phyloP scores from a whole-genome alignment of 2,797 vertebrate species.

The Perodicticus potto region DNA sequence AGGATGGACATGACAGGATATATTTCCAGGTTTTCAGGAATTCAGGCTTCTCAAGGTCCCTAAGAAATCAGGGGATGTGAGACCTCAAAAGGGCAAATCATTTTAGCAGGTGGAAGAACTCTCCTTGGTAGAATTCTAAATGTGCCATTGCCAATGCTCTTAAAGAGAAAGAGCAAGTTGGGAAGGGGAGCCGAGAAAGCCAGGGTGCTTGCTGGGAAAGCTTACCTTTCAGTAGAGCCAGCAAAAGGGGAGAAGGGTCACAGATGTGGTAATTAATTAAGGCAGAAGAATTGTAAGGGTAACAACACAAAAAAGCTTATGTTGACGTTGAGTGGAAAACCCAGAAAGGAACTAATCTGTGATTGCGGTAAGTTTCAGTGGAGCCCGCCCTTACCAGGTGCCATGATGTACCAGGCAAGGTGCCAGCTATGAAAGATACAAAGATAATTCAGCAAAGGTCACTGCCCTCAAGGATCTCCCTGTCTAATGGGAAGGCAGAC shows the following conservation, averaged over 20 bases:
- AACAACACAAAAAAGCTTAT: conserved; percentile 21
- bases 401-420: conserved; percentile 43
- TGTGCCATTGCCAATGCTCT: neutral
- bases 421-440: conserved; percentile 57
- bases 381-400: neutral
- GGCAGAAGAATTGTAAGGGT: conserved; percentile 35
- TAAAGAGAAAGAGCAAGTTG: neutral
- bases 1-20: neutral
- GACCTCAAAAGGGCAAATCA: neutral
- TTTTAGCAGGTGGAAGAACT: neutral
- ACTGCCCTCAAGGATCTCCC: conserved; percentile 35
- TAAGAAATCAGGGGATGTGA: neutral
- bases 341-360: neutral
- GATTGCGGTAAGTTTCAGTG: neutral
- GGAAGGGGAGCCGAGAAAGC: neutral
- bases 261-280: neutral
- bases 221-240: neutral
- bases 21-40: neutral
- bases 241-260: neutral
- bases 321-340: conserved; percentile 43
- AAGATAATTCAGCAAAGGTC: conserved; percentile 73
- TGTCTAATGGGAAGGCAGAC: conserved; percentile 62
- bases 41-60: neutral
- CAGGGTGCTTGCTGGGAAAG: neutral
- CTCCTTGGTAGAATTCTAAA: conserved; percentile 4